Evolutionary conservation across 2,113 vertebrate genomes (phyloP), one percentile per base, ranked within the genome.

Genomic region (Steatornis caripensis): DNA sequence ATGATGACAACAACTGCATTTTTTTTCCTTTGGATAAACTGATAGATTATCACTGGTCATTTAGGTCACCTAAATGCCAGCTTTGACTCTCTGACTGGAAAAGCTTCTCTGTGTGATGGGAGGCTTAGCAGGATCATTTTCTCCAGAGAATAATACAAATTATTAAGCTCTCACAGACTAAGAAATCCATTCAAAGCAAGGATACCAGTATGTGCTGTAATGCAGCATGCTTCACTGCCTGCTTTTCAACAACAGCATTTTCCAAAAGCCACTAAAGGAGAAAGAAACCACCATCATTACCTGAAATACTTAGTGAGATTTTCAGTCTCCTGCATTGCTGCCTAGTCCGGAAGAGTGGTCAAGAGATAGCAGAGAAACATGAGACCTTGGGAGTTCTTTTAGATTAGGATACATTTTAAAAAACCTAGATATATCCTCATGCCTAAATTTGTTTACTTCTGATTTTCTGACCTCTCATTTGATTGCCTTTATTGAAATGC

Each of bases 51-150:
- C 74, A 83, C 23, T 88, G 92, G 81, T 79, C 91, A 95, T 95
- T 95, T 95, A 97, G 89, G 95, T 95, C 91, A 96, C 86, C 76
- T 81, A 94, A 92, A 92, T 96, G 69, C 48, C 72, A 95, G 39
- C 36, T 95, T 60, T 41, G 72, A 93, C 46, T 66, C 43, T 70
- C 29, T 74, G 53, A 55, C 60, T 89, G 86, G 68, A 87, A 91
- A 72, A 76, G 46, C 29, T 85, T 20, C 30, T 70, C n/a, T 85
- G 10, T 80, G 82, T 79, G 84, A 93, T 81, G 93, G 95, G 91
- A 93, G 58, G n/a, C 18, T 89, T 90, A 87, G 57, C 10, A 54
- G 55, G 57, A 84, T 82, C 34, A 84, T 87, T 91, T 93, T 64
- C 72, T 75, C 39, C 54, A 68, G 30, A 89, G 80, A 84, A 75